Conservation (phyloP, 2,797 vertebrate genomes). For the Spinus olivaceus region DNA sequence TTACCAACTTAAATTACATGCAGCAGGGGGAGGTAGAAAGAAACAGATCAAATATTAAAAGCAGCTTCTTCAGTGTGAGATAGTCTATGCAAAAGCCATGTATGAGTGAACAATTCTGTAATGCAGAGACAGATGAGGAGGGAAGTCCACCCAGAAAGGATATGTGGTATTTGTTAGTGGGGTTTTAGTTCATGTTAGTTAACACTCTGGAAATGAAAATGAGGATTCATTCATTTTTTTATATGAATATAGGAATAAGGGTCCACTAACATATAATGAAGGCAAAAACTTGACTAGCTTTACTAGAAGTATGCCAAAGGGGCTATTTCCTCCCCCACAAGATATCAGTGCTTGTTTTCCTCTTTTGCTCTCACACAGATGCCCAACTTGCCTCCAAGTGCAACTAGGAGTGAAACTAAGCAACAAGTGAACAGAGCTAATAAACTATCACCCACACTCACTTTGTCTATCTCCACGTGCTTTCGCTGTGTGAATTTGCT, state of each 20-base stretch:
- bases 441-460: background rate
- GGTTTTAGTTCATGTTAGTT: background rate
- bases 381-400: background rate
- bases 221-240: background rate
- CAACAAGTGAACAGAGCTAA: background rate
- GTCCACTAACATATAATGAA: background rate
- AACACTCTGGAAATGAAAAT: background rate
- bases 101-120: background rate
- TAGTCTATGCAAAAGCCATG: background rate
- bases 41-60: background rate
- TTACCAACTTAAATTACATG: background rate
- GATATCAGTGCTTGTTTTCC: background rate
- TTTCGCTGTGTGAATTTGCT: background rate
- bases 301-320: background rate
- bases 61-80: background rate
- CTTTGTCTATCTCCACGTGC: background rate
- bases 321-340: rapidly evolving
- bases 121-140: background rate
- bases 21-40: background rate
- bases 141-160: background rate
- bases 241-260: background rate
- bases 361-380: background rate
- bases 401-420: background rate
- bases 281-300: background rate
- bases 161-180: background rate